Percentiles rank a stretch among this genome's conserved stretches.
Evolutionary conservation across 2,797 vertebrate genomes (phyloP).

Genomic region (Acanthis flammea): DNA sequence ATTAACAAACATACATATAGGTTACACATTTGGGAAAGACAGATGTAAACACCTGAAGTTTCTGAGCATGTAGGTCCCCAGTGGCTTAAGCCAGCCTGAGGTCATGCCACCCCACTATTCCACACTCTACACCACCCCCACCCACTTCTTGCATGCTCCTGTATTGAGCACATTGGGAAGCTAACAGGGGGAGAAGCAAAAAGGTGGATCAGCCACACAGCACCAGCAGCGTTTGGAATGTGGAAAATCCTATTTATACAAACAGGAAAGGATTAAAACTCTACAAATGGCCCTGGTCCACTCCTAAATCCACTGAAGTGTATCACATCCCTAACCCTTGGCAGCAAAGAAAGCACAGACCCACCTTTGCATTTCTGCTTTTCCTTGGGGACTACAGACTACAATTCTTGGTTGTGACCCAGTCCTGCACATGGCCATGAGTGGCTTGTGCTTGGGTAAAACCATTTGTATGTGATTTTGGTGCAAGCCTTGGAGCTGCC

Average conservation of each 20-base stretch:
- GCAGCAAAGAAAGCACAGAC: not conserved
- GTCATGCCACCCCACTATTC: not conserved
- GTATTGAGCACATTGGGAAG: not conserved
- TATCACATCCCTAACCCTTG: not conserved
- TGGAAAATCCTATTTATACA: not conserved
- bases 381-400: not conserved
- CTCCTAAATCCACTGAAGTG: not conserved
- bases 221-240: not conserved
- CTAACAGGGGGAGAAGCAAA: rapidly evolving
- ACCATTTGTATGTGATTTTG: rapidly evolving
- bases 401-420: rapidly evolving
- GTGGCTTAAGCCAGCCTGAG: not conserved
- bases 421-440: rapidly evolving
- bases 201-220: not conserved
- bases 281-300: rapidly evolving
- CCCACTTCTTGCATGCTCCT: not conserved
- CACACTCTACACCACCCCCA: not conserved
- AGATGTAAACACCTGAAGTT: not conserved
- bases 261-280: not conserved
- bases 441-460: not conserved
- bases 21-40: not conserved
- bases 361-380: not conserved
- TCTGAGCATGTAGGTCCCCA: not conserved
- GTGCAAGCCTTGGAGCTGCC: not conserved
- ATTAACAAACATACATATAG: not conserved